Percentiles rank a stretch among this genome's conserved stretches.
phyloP scores from a whole-genome alignment of 2,888 invertebrate genomes.

The Mimumesa dahlbomi region DNA sequence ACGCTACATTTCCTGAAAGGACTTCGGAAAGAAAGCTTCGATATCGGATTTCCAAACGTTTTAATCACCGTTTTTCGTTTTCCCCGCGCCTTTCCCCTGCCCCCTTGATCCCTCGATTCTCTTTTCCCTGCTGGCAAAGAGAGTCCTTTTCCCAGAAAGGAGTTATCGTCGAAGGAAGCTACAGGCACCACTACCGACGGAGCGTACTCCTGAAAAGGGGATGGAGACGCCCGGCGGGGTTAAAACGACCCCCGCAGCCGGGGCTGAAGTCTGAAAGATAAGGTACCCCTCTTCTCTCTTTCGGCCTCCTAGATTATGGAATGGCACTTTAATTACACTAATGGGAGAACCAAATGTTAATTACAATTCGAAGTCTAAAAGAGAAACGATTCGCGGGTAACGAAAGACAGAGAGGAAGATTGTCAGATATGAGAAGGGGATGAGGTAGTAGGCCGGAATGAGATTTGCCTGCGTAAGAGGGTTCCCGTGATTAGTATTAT shows the following conservation, averaged over 20 bases:
- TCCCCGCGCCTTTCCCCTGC: background rate
- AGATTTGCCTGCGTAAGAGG: slow-evolving; percentile 68
- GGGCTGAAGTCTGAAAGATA: slow-evolving; percentile 80
- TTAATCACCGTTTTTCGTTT: slow-evolving; percentile 67
- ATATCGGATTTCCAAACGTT: slow-evolving; percentile 64
- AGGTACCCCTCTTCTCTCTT: slow-evolving; percentile 74
- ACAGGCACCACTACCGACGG: slow-evolving; percentile 63
- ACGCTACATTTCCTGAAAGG: background rate
- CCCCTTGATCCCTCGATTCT: slow-evolving; percentile 40
- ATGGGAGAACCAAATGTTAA: slow-evolving; percentile 89
- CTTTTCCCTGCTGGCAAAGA: slow-evolving; percentile 17
- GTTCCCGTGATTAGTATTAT: slow-evolving; percentile 78
- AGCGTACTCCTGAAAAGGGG: slow-evolving; percentile 63
- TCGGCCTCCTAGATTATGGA: slow-evolving; percentile 83
- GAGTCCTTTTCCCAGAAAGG: slow-evolving; percentile 67
- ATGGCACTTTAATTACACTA: slow-evolving; percentile 89
- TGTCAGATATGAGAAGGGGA: slow-evolving; percentile 25
- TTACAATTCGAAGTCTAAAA: slow-evolving; percentile 86
- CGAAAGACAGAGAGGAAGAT: slow-evolving; percentile 59
- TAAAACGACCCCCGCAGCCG: slow-evolving; percentile 70
- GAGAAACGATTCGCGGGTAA: slow-evolving; percentile 80
- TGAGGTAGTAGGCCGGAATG: slow-evolving; percentile 48
- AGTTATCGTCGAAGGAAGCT: slow-evolving; percentile 75
- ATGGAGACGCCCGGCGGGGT: slow-evolving; percentile 61
- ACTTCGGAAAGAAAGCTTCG: background rate